Evolutionary conservation across 2,113 vertebrate species (phyloP), one percentile per base, ranked within the genome.

Genomic region (Carlito syrichta): DNA sequence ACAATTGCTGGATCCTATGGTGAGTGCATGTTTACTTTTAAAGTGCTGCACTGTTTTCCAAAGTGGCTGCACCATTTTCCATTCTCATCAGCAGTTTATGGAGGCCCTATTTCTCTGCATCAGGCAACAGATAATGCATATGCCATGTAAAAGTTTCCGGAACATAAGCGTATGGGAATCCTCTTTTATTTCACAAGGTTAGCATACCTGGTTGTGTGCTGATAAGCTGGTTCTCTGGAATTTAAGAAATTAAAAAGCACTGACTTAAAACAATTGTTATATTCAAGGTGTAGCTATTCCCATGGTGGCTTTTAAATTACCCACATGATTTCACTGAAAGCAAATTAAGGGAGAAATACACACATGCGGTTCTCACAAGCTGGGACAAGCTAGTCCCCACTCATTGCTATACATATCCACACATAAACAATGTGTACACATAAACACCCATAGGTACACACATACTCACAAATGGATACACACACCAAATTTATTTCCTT

Each of bases 141-240:
- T 30, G 68, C 48, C 32, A 13, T 8, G 16, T 20, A 60, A 74
- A 93, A 16, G 1, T 82, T 94, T 96, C 45, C 19, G 77, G 19
- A 86, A 58, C 30, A 58, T 50, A 1, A 81, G 89, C 91, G 8
- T 40, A 74, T 4, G 12, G 14, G 23, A 43, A 48, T 63, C 22
- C 74, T 71, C 25, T 84, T 90, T 91, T 40, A n/a, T 78, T 45
- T 48, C 69, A 48, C 50, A 52, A 91, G 9, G 45, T 85, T 60
- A 66, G 19, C 27, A 48, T 92, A 50, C 19, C 32, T 30, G 25
- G 23, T 1, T 66, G 8, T 25, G 2, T 17, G 20, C 11, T 52
- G 5, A 12, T 85, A 62, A 96, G 5, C 9, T 63, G 30, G 1
- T n/a, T 79, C 40, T 79, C n/a, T 84, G 43, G 25, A 74, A 94